Base-by-base conservation (phyloP, 2,888 invertebrate genomes). In the Cephus pygmeus region DNA sequence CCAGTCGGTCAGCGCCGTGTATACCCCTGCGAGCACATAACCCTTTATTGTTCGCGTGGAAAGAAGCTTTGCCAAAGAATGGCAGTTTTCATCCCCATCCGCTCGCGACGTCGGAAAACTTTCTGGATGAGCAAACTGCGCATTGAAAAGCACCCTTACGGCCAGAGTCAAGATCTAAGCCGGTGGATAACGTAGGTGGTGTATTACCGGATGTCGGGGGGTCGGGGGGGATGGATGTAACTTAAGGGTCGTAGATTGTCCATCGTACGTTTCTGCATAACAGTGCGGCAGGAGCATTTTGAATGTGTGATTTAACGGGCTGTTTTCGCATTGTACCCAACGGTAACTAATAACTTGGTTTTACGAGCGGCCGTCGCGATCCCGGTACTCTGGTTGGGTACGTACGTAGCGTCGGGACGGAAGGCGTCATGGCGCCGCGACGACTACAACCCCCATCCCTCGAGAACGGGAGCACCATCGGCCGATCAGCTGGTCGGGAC, bases 281-380 rank as follows among this genome's bases (percentile, higher is more conserved):
- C 56, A 56, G 9, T 56, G 56, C 71, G 34, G 71, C 71, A 71
- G 71, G 31, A 71, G 31, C 71, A 71, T 34, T 74, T 74, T 34
- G 78, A 76, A 79, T 78, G 79, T 79, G 85, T 87, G 85, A 87
- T 88, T 89, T 87, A 88, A 87, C 85, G 87, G 85, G 87, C 86
- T 90, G 88, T 90, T 90, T 90, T 88, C 85, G 85, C 83, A 82
- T 85, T 84, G 86, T 84, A 83, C 80, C 80, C 80, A 80, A 79
- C 84, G 83, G 85, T 82, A 88, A 87, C 88, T 87, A 88, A 89
- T 89, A 88, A 90, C 87, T 90, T 84, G 87, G 87, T 86, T 90
- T 90, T 89, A 90, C 88, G 89, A 90, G 85, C 84, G 82, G 79
- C 78, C 78, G 86, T 84, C 81, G 79, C 80, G 84, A 82, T 84